Percentiles rank a stretch among this genome's conserved stretches.
phyloP scores from a whole-genome alignment of 2,797 vertebrate genomes.

The Aselliscus stoliczkanus region DNA sequence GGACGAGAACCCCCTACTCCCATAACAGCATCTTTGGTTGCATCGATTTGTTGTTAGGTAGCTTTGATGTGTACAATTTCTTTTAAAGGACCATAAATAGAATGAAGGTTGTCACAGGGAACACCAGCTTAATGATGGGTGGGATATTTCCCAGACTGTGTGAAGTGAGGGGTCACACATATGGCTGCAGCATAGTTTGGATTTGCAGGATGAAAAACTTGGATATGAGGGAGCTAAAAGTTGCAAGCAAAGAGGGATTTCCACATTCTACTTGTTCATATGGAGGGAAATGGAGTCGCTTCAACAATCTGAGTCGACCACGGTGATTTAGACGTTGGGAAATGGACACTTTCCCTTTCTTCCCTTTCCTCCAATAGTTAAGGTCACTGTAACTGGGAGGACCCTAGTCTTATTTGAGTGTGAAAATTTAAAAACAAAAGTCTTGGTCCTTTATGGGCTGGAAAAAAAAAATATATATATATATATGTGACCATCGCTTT shows the following conservation, averaged over 20 bases:
- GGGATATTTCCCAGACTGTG: not conserved
- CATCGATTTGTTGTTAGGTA: not conserved
- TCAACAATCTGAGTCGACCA: not conserved
- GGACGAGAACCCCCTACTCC: fast-evolving
- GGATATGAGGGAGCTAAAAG: not conserved
- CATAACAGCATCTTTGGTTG: not conserved
- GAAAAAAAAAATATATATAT: not conserved
- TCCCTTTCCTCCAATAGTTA: not conserved
- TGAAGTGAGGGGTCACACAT: not conserved
- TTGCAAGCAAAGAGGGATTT: not conserved
- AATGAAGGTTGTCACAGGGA: not conserved
- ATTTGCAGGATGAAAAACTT: not conserved
- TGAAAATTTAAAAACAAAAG: not conserved
- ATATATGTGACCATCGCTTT: not conserved
- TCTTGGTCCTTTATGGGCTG: not conserved
- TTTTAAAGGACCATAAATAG: not conserved
- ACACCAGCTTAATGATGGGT: not conserved
- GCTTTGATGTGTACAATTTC: not conserved
- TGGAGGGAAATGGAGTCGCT: not conserved
- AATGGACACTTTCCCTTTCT: fast-evolving
- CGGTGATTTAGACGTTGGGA: not conserved
- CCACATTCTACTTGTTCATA: not conserved
- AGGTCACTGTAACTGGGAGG: not conserved
- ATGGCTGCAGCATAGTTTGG: not conserved
- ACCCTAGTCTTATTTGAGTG: not conserved